A percentile compares a stretch with the other conserved stretches of the same genome.
phyloP scores from a whole-genome alignment of 1,140 invertebrate genomes.

The Hyles vespertilio region DNA sequence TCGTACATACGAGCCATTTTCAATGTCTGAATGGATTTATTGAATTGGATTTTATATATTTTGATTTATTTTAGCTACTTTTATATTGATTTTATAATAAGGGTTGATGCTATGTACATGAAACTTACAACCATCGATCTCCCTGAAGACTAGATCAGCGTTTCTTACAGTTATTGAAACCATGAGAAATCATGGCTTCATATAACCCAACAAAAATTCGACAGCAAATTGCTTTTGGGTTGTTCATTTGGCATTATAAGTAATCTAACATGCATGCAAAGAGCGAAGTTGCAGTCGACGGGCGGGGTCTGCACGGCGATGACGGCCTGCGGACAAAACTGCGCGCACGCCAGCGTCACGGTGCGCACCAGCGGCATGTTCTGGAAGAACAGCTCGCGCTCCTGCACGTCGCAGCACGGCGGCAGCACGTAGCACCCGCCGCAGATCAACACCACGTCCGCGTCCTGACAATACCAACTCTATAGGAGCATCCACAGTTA shows the following conservation, averaged over 20 bases:
- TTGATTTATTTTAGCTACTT: too few relatives aligned
- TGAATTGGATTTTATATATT: not conserved
- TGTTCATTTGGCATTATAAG: too few relatives aligned
- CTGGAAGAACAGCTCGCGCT: slow-evolving; percentile 53
- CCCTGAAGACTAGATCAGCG: too few relatives aligned
- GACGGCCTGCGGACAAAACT: slow-evolving; percentile 51
- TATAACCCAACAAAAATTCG: too few relatives aligned
- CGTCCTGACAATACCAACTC: slow-evolving; percentile 25
- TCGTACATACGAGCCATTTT: slow-evolving; percentile 40
- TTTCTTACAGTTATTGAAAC: too few relatives aligned
- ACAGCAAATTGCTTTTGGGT: too few relatives aligned
- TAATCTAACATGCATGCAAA: slow-evolving; percentile 48
- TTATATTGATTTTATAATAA: too few relatives aligned
- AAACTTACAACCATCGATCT: too few relatives aligned
- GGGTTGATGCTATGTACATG: too few relatives aligned
- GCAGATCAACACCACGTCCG: slow-evolving; percentile 59
- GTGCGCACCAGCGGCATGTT: slow-evolving; percentile 55
- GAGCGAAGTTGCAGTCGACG: slow-evolving; percentile 54
- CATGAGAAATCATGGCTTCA: too few relatives aligned
- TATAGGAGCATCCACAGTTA: too few relatives aligned
- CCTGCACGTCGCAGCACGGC: slow-evolving; percentile 43
- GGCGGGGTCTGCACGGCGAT: slow-evolving; percentile 57
- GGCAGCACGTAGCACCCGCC: slow-evolving; percentile 48
- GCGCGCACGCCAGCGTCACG: slow-evolving; percentile 37
- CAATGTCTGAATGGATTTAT: slow-evolving; percentile 35